Percentiles rank a stretch among this genome's conserved stretches.
Evolutionary conservation across 2,888 invertebrate genomes (phyloP).

Genomic region (Bembecia ichneumoniformis): DNA sequence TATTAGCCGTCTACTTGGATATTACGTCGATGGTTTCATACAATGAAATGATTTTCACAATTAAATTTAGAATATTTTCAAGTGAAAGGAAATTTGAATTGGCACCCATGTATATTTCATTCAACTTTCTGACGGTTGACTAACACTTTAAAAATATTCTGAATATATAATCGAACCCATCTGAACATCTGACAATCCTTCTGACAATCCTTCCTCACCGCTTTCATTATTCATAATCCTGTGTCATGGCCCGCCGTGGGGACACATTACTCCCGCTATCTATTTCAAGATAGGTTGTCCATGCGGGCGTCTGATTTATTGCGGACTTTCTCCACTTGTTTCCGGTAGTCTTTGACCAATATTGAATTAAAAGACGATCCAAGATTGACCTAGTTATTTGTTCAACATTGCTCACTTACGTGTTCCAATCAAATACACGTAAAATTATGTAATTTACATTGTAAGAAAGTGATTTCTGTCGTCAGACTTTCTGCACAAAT

Average conservation of each 20-base stretch:
- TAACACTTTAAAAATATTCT: neutral
- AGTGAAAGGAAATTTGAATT: no score
- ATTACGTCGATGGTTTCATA: no score
- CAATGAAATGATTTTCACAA: no score
- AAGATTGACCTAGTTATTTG: no score
- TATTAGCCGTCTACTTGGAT: no score
- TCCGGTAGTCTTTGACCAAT: neutral
- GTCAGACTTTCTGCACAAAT: no score
- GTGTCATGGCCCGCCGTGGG: conserved; percentile 10
- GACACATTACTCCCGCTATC: conserved; percentile 12
- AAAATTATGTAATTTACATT: no score
- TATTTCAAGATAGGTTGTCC: conserved; percentile 12
- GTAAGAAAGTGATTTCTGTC: no score
- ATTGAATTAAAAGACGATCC: neutral
- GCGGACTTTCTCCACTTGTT: conserved; percentile 1
- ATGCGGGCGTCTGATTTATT: conserved; percentile 12
- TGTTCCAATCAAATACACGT: no score
- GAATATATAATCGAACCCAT: neutral
- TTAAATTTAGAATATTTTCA: no score
- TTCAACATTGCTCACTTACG: no score
- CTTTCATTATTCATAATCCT: conserved; percentile 32
- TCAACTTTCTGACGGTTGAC: neutral
- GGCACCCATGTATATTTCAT: no score
- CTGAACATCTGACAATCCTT: conserved; percentile 1
- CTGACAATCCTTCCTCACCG: conserved; percentile 14